Base-by-base conservation (phyloP, 2,888 invertebrate genomes). In the Phymatocera aterrima region DNA sequence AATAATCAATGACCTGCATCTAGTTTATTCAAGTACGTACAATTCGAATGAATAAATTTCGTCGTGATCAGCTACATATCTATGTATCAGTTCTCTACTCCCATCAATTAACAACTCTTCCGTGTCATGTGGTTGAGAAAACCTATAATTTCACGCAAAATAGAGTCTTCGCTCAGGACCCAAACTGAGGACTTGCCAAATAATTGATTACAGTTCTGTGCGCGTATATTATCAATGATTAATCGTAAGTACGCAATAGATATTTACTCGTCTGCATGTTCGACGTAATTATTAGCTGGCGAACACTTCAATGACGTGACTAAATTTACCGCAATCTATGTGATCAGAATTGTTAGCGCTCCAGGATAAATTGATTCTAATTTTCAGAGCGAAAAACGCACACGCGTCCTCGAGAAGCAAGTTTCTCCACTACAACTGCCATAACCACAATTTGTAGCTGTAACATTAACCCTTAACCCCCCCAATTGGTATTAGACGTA, bases 1-100 rank as follows among this genome's bases (percentile, higher is more conserved):
- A 72, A 28, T 72, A 72, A 72, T 51, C 51, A 72, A 51, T 72
- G 72, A 72, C 48, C n/a, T n/a, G n/a, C n/a, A n/a, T 46, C 28
- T 72, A 43, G 51, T 34, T 72, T 34, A 72, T 72, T 72, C 34
- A 34, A 72, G 48, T 72, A 72, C 72, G 51, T 72, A 34, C 34
- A 51, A 72, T 51, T 72, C 15, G 31, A 51, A 72, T 51, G 51
- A 72, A 72, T 51, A 34, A 51, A 51, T 48, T 31, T 28, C 72
- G 51, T 51, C 15, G 21, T 72, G 46, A 72, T 21, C 43, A 31
- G 51, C 31, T 68, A 46, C 28, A 60, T 28, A 24, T 18, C 3
- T 46, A 46, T 40, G 28, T 43, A 68, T 68, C 68, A 68, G 68
- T 68, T 28, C 68, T 12, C 24, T 46, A 37, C 8, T 37, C 34